phyloP scores from a whole-genome alignment of 2,113 vertebrate species.

The Dermatemys mawii region DNA sequence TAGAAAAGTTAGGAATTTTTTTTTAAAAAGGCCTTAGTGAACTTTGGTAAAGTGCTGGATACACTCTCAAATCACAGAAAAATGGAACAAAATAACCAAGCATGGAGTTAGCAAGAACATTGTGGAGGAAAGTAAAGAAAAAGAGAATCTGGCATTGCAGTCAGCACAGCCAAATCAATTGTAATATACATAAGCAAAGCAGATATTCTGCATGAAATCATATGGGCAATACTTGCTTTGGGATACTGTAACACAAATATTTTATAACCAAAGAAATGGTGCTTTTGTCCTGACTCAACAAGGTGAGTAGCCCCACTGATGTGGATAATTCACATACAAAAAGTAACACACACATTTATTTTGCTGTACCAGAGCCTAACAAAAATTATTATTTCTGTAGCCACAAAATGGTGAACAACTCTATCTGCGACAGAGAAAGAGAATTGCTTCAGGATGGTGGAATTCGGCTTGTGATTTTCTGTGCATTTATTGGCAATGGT shows the following conservation, averaged over 20 bases:
- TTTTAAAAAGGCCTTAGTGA: background rate
- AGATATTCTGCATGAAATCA: background rate
- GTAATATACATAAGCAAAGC: background rate
- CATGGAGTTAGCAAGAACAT: background rate
- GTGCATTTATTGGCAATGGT: background rate
- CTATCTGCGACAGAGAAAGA: background rate
- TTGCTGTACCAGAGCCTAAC: background rate
- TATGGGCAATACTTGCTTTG: background rate
- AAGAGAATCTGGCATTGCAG: background rate
- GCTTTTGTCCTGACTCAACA: background rate
- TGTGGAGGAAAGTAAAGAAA: background rate
- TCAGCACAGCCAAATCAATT: background rate
- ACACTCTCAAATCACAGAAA: background rate
- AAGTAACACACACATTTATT: background rate
- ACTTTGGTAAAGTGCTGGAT: accelerated
- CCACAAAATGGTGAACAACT: background rate
- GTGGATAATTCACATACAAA: too few relatives aligned
- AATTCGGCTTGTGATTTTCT: background rate
- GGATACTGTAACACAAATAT: background rate
- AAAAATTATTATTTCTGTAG: background rate
- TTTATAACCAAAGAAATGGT: background rate
- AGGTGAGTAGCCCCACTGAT: background rate
- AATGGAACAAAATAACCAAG: background rate
- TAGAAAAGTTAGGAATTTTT: background rate
- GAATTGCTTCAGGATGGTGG: background rate